A percentile compares a stretch with the other conserved stretches of the same genome.
Evolutionary conservation across 2,113 vertebrate genomes (phyloP).

Genomic region (Ornithorhynchus anatinus): DNA sequence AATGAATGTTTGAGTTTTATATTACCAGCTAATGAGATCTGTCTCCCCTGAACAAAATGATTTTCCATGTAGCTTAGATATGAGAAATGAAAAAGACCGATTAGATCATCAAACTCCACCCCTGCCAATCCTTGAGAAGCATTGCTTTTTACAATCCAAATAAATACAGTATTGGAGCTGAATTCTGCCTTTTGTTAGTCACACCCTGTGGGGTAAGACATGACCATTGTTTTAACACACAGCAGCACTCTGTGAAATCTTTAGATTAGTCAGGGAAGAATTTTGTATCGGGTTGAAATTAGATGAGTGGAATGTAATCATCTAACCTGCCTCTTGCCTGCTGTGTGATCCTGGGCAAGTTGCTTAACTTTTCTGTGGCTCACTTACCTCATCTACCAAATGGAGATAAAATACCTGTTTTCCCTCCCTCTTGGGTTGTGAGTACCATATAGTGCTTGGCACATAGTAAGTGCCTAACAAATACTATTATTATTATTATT

Average conservation of each 20-base stretch:
- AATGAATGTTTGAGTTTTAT: no score
- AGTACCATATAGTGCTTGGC: no score
- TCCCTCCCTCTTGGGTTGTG: no score
- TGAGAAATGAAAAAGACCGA: slow-evolving; percentile 41
- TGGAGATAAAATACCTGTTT: no score
- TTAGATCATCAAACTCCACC: slow-evolving; percentile 43
- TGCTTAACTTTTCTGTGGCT: no score
- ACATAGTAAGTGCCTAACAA: no score
- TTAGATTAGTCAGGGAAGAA: background rate
- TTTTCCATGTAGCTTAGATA: background rate
- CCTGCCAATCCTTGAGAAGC: slow-evolving; percentile 50
- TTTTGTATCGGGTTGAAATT: slow-evolving; percentile 25
- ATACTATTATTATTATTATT: no score
- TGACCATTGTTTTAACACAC: background rate
- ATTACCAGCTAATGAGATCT: no score
- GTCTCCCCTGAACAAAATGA: no score
- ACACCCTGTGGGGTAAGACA: slow-evolving; percentile 62
- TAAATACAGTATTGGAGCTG: slow-evolving; percentile 28
- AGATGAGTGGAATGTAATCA: background rate
- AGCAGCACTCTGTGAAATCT: background rate
- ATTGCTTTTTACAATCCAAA: slow-evolving; percentile 35
- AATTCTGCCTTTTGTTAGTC: slow-evolving; percentile 58
- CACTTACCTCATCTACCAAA: no score
- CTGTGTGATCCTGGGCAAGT: no score
- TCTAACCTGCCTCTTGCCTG: no score